A percentile compares a stretch with the other conserved stretches of the same genome.
Evolutionary conservation across 2,888 invertebrate genomes (phyloP).

Genomic region (Acanthococcus lagerstroemiae): DNA sequence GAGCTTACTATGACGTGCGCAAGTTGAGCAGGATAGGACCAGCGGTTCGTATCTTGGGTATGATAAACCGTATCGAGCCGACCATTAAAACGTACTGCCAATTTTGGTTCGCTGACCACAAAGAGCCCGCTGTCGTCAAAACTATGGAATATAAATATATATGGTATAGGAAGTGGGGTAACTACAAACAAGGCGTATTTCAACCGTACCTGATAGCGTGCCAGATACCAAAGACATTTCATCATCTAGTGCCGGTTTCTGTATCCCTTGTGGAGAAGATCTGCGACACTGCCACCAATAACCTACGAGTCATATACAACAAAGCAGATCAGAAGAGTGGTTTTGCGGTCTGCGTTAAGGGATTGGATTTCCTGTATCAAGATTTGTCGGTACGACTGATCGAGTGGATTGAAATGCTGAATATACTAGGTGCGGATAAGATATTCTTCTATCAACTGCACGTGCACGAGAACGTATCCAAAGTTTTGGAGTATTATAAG

Average conservation of each 20-base stretch:
- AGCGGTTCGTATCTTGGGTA: slow-evolving; percentile 71
- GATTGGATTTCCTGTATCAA: slow-evolving; percentile 83
- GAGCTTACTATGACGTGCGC: slow-evolving; percentile 78
- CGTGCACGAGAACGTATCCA: slow-evolving; percentile 84
- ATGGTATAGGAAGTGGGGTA: slow-evolving; percentile 91
- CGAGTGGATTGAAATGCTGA: slow-evolving; percentile 87
- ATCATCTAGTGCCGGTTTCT: slow-evolving; percentile 64
- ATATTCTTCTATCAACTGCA: slow-evolving; percentile 78
- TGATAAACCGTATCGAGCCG: slow-evolving; percentile 83
- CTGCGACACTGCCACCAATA: slow-evolving; percentile 78
- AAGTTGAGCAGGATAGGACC: slow-evolving; percentile 68
- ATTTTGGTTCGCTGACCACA: slow-evolving; percentile 78
- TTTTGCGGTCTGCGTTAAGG: slow-evolving; percentile 89
- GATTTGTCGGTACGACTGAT: slow-evolving; percentile 80
- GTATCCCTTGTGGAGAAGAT: slow-evolving; percentile 75
- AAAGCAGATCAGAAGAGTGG: slow-evolving; percentile 60
- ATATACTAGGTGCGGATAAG: slow-evolving; percentile 78
- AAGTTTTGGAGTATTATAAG: slow-evolving; percentile 60
- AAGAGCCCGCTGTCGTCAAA: slow-evolving; percentile 68
- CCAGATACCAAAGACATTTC: slow-evolving; percentile 63
- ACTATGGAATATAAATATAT: slow-evolving; percentile 85
- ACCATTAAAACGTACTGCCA: slow-evolving; percentile 72
- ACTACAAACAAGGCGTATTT: slow-evolving; percentile 80
- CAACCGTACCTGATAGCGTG: slow-evolving; percentile 86
- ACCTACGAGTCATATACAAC: slow-evolving; percentile 70